A percentile compares a stretch with the other conserved stretches of the same genome.
Conservation (phyloP, 2,113 vertebrate species). For the Mixornis gularis region DNA sequence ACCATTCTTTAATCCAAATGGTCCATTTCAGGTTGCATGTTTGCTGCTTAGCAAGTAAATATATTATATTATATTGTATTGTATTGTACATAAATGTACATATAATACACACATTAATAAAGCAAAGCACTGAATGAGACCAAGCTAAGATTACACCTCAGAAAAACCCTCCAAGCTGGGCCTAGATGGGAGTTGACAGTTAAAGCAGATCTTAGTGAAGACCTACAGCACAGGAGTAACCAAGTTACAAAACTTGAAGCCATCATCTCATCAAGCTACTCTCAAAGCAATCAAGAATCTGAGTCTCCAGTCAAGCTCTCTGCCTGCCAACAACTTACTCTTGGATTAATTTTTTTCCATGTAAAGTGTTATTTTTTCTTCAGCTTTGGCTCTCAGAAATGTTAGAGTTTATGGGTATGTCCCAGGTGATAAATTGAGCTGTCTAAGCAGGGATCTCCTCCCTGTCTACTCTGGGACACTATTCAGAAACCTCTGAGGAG, state of each 20-base stretch:
- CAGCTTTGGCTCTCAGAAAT: neutral
- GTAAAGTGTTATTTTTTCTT: neutral
- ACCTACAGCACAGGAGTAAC: neutral
- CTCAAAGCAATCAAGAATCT: neutral
- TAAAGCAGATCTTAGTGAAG: neutral
- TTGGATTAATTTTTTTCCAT: neutral
- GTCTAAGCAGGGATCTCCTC: neutral
- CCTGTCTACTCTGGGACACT: neutral
- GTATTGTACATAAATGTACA: neutral
- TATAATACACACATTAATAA: neutral
- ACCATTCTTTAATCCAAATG: neutral
- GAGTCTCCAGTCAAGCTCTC: neutral
- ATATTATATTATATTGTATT: no score
- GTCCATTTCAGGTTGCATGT: fast-evolving
- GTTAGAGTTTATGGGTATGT: neutral
- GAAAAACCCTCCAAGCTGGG: neutral
- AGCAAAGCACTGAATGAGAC: neutral
- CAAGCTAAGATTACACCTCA: neutral
- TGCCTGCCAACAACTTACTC: neutral
- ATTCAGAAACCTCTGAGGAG: neutral
- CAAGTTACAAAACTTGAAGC: neutral
- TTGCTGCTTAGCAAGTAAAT: neutral
- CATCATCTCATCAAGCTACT: neutral
- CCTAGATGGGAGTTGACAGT: neutral
- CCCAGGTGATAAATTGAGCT: neutral